A percentile compares a stretch with the other conserved stretches of the same genome.
These are phyloP conservation scores for Troides oblongomaculatus DNA, from an alignment of 2,888 invertebrate species.

Conservation along the genomic window DNA sequence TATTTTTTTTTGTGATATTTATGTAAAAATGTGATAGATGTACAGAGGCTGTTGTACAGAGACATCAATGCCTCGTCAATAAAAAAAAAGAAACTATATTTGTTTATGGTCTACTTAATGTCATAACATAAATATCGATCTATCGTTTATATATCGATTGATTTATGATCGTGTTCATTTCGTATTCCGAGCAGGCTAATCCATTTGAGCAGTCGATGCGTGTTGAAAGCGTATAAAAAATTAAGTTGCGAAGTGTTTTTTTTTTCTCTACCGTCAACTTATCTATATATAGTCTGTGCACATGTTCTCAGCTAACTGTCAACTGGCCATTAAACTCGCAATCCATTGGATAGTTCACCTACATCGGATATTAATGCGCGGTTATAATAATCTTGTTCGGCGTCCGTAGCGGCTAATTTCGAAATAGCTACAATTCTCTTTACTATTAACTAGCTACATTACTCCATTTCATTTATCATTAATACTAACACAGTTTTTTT, in stretches of 20 bases:
- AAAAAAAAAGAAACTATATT: neutral
- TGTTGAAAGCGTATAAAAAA: conserved; percentile 12
- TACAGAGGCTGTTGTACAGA: no score
- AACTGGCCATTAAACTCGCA: conserved; percentile 25
- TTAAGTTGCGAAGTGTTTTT: conserved; percentile 18
- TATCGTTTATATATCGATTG: conserved; percentile 28
- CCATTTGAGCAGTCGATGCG: conserved; percentile 6
- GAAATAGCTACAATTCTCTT: neutral
- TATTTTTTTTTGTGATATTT: no score
- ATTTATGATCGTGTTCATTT: conserved; percentile 18
- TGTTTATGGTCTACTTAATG: conserved; percentile 3
- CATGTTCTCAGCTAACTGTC: conserved; percentile 27
- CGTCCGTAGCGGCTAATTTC: conserved; percentile 1
- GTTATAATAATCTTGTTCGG: conserved; percentile 7
- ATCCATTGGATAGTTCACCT: conserved; percentile 26
- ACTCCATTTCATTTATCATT: neutral
- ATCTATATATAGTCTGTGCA: conserved; percentile 24
- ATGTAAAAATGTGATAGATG: no score
- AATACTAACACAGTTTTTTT: no score
- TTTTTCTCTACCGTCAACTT: conserved; percentile 5
- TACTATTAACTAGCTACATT: no score
- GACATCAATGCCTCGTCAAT: no score
- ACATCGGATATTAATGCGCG: conserved; percentile 18
- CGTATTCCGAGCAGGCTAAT: conserved; percentile 18
- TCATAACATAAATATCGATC: conserved; percentile 24